phyloP scores from a whole-genome alignment of 23 tunicate species.

The Styela clava region DNA sequence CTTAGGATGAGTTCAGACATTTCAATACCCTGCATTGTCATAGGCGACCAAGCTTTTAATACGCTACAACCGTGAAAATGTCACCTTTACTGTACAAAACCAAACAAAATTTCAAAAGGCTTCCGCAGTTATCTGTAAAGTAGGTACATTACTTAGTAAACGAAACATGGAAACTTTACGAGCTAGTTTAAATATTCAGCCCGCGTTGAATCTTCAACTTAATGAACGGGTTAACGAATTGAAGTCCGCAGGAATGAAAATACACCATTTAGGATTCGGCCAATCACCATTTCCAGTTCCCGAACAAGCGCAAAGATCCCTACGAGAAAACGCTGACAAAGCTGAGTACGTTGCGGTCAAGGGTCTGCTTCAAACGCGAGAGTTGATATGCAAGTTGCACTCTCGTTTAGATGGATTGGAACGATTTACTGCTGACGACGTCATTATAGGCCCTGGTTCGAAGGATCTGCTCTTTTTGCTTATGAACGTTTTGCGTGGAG shows the following conservation, averaged over 20 bases:
- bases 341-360: constrained; percentile 75
- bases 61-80: too few relatives aligned
- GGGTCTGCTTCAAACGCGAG: constrained; percentile 50
- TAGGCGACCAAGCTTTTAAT: too few relatives aligned
- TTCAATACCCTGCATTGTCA: too few relatives aligned
- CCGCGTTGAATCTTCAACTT: constrained; percentile 19
- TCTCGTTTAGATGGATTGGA: constrained; percentile 42
- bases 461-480: constrained; percentile 83
- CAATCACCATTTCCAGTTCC: constrained; percentile 99
- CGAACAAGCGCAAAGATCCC: constrained; percentile 51
- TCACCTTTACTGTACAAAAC: too few relatives aligned
- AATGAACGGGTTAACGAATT: constrained; percentile 28
- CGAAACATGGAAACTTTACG: too few relatives aligned
- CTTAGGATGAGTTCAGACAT: too few relatives aligned
- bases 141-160: too few relatives aligned
- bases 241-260: constrained; percentile 47
- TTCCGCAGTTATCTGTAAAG: too few relatives aligned
- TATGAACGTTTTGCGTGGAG: constrained; percentile 58
- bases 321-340: constrained; percentile 48
- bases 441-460: constrained; percentile 93
- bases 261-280: constrained; percentile 93
- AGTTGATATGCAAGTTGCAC: constrained; percentile 50
- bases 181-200: neutral
- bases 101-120: too few relatives aligned
- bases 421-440: constrained; percentile 47